These are phyloP conservation scores for Belonocnema kinseyi DNA, from an alignment of 1,140 invertebrate species.

Conservation along the genomic window DNA sequence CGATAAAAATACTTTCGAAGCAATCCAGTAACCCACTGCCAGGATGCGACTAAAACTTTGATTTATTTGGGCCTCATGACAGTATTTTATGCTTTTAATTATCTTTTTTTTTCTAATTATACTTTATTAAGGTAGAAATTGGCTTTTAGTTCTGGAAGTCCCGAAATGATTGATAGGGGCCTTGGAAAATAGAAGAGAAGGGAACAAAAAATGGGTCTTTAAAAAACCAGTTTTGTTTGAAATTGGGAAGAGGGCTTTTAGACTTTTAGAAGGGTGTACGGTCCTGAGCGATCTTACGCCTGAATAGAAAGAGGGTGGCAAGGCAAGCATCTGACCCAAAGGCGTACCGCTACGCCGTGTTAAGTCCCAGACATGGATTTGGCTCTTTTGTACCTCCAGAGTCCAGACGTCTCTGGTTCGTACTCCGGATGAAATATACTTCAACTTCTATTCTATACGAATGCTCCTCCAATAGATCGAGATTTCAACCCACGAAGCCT, in stretches of 20 bases:
- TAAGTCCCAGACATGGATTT: conserved; percentile 62
- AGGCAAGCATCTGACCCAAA: conserved; percentile 43
- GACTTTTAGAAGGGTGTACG: conserved; percentile 33
- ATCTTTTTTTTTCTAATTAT: background rate
- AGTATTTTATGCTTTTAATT: too few species aligned
- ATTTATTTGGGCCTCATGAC: too few species aligned
- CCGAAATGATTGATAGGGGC: too few species aligned
- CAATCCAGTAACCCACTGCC: too few species aligned
- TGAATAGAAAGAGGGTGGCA: conserved; percentile 50
- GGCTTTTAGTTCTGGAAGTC: too few species aligned
- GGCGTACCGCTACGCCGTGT: conserved; percentile 49
- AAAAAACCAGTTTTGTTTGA: conserved; percentile 10
- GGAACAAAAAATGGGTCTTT: background rate
- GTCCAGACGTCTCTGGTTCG: conserved; percentile 46
- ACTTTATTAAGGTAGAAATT: background rate
- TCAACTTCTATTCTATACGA: conserved; percentile 49
- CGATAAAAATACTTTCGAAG: too few species aligned
- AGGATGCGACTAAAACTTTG: too few species aligned
- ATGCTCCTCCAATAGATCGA: conserved; percentile 60
- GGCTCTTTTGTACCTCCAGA: conserved; percentile 62
- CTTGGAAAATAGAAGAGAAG: conserved; percentile 28
- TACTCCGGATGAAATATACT: conserved; percentile 63
- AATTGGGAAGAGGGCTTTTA: conserved; percentile 7
- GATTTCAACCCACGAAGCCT: conserved; percentile 55
- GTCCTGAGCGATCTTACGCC: conserved; percentile 44